A percentile compares a stretch with the other conserved stretches of the same genome.
Evolutionary conservation across 2,888 invertebrate genomes (phyloP).

Genomic region (Cyclophora punctaria): DNA sequence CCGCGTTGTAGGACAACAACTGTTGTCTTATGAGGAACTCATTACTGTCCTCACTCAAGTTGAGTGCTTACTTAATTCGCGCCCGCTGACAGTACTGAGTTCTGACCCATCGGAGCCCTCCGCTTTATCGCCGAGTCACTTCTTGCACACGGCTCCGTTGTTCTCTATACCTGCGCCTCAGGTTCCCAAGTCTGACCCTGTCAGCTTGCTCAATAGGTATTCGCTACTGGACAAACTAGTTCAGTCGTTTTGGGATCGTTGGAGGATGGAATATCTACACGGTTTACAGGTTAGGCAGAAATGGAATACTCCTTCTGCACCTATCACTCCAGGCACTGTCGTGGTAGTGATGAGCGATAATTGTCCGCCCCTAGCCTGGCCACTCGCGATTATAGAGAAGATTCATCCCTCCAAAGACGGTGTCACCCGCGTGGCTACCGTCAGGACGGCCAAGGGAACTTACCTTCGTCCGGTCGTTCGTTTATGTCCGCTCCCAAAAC

Average conservation of each 20-base stretch:
- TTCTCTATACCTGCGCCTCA: conserved; percentile 5
- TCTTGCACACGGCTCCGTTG: conserved; percentile 7
- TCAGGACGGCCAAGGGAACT: conserved; percentile 5
- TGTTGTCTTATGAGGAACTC: background rate
- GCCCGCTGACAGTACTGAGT: background rate
- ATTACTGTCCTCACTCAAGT: background rate
- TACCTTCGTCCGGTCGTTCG: conserved; percentile 4
- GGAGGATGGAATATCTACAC: conserved; percentile 9
- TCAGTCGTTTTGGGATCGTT: conserved; percentile 9
- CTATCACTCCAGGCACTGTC: conserved; percentile 4
- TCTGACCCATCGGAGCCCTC: background rate
- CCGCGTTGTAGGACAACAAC: background rate
- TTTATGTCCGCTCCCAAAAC: conserved; percentile 1
- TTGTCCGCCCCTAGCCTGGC: conserved; percentile 7
- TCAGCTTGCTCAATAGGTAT: background rate
- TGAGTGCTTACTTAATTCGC: background rate
- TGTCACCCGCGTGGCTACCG: conserved; percentile 1
- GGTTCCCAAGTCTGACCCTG: background rate
- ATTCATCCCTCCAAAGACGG: conserved; percentile 4
- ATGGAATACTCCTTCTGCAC: conserved; percentile 5
- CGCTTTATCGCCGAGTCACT: conserved; percentile 11
- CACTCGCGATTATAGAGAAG: conserved; percentile 8
- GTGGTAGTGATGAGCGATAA: conserved; percentile 8
- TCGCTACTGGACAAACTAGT: conserved; percentile 10
- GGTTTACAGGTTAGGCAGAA: conserved; percentile 6